These are phyloP conservation scores for Cryptocephalus moraei DNA, from an alignment of 2,888 invertebrate species.

Conservation along the genomic window DNA sequence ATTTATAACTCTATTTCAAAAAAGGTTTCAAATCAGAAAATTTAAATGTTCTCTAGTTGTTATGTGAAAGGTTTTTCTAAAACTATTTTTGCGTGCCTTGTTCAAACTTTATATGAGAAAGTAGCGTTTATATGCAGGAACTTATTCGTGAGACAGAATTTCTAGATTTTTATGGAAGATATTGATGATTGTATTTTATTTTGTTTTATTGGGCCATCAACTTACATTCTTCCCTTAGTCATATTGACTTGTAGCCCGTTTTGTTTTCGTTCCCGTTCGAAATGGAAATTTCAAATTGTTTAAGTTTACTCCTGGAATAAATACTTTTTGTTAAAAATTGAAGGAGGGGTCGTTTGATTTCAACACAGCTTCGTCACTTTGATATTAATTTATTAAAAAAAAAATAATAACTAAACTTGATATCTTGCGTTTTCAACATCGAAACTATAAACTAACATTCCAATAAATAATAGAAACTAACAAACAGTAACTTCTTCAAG, in stretches of 20 bases:
- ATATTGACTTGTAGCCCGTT: constrained; percentile 32
- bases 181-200: constrained; percentile 34
- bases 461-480: too few species aligned
- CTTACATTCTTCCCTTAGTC: constrained; percentile 35
- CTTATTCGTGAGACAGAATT: constrained; percentile 24
- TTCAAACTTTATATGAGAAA: constrained; percentile 26
- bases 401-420: too few species aligned
- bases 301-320: too few species aligned
- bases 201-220: constrained; percentile 34
- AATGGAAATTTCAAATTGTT: too few species aligned
- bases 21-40: constrained; percentile 17
- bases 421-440: too few species aligned
- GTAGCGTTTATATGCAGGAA: constrained; percentile 26
- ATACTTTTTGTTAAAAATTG: too few species aligned
- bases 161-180: constrained; percentile 35
- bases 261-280: constrained; percentile 8
- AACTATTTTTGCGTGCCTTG: constrained; percentile 38
- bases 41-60: constrained; percentile 25
- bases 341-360: too few species aligned
- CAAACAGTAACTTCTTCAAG: too few species aligned
- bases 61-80: constrained; percentile 23
- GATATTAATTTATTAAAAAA: too few species aligned
- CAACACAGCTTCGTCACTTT: too few species aligned
- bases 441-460: too few species aligned
- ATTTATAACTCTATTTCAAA: constrained; percentile 3